Evolutionary conservation across 2,888 invertebrate genomes (phyloP), one percentile per base, ranked within the genome.

Genomic region (Strigamia maritima): DNA sequence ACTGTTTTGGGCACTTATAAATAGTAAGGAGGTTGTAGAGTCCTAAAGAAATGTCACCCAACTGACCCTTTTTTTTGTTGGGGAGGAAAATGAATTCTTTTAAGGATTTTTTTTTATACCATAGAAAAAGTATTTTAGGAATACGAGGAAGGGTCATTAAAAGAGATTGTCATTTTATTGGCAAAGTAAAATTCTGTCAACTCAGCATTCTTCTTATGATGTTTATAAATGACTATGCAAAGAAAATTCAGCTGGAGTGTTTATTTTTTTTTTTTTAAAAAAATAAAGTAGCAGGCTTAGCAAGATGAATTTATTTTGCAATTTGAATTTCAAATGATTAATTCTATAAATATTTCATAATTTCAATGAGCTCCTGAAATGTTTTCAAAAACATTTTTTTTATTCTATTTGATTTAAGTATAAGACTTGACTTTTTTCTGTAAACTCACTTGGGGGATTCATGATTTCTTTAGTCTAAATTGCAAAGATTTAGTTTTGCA

Each of bases 1-100:
- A 70, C 28, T 70, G 26, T 70, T 26, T n/a, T 70, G 26, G 26
- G 70, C 28, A 70, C 70, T 70, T 70, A 70, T 26, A 70, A 70
- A 70, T 70, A 70, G 70, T 16, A 28, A 70, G 60, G n/a, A 70
- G 70, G 28, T 70, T 26, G 24, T 28, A 28, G 28, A 70, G 70
- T 70, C 26, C 16, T 70, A 26, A 70, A 70, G 70, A 70, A 26
- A 70, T 70, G 70, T 70, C 70, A 28, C 28, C 12, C 28, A 10
- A 28, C 26, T 28, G 16, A 70, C 70, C 24, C 70, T 28, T 70
- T 70, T n/a, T 70, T 70, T 70, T 70, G 70, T 70, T 26, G 28
- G 14, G 24, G 24, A 26, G 54, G 19, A 70, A 70, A 70, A 70
- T 70, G 28, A 70, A 70, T 70, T n/a, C 70, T 24, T 3, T 28